phyloP scores from a whole-genome alignment of 2,113 vertebrate genomes.

The Mormyrus iriodes region DNA sequence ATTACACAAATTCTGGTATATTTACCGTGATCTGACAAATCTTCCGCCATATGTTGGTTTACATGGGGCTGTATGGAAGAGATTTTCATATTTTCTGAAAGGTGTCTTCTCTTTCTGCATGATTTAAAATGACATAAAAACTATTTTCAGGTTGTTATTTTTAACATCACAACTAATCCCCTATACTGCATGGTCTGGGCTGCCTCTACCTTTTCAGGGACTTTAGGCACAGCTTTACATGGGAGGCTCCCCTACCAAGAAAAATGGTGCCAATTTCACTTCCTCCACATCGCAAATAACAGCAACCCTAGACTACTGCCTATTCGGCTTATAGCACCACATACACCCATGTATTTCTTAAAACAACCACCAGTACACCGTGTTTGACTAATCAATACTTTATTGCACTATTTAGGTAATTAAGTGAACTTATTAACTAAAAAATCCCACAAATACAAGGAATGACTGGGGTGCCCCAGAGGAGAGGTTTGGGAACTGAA shows the following conservation, averaged over 20 bases:
- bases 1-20: background rate
- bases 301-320: background rate
- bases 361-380: no score
- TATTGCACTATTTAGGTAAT: background rate
- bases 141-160: background rate
- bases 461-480: background rate
- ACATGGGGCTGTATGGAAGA: constrained; percentile 32
- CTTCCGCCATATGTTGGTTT: constrained; percentile 38
- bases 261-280: background rate
- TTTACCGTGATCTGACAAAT: constrained; percentile 35
- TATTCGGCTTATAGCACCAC: background rate
- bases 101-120: constrained; percentile 39
- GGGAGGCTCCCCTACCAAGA: background rate
- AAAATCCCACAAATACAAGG: background rate
- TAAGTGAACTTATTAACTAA: background rate
- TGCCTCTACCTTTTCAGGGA: background rate
- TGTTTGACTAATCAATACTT: no score
- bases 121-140: background rate
- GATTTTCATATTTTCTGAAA: constrained; percentile 45
- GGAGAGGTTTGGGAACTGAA: background rate
- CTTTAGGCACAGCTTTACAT: background rate
- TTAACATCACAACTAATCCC: background rate
- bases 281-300: background rate
- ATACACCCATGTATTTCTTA: no score
- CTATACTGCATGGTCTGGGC: background rate